Base-by-base conservation (phyloP, 23 tunicate genomes). In the Diplosoma virens region DNA sequence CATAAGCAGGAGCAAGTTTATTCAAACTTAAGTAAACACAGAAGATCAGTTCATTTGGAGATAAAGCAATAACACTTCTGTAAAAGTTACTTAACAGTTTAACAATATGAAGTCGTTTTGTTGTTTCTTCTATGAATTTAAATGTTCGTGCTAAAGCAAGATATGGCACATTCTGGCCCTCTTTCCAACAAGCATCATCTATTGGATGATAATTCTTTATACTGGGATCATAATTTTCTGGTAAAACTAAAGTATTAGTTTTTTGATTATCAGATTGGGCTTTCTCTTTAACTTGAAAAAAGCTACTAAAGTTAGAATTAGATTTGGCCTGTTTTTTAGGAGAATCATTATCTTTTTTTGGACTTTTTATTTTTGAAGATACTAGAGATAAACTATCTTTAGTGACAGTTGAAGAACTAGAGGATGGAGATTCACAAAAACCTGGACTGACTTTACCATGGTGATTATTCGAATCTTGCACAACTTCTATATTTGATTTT, bases 1-100 rank as follows among this genome's bases (percentile, higher is more conserved):
- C 97, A 71, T 95, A 95, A n/a, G 99, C 93, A 1, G 99, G 93
- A 0, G 97, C 99, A 24, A 95, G 72, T 58, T 84, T 74, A 63
- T 95, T 95, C 32, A 95, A 47, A 61, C 93, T 80, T 31, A 95
- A 50, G 64, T 95, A 86, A 0, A 95, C 79, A 37, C 97, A 86
- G 21, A 93, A 37, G 3, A 90, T 56, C 26, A 89, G 59, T 48
- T 95, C 97, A 29, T 95, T 89, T 1, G 99, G 97, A 33, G 90
- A 76, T 35, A 93, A 63, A 32, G 61, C 85, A 46, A 87, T 87
- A 5, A 93, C 94, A 73, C 89, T 87, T 60, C 94, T 69, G 21
- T 76, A 66, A 60, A 85, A 92, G 60, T 92, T 92, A 75, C 87
- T 32, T 23, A 92, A 48, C 30, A 77, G 26, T 85, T 92, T 92